phyloP scores from a whole-genome alignment of 2,888 invertebrate genomes.

The Dione vanillae region DNA sequence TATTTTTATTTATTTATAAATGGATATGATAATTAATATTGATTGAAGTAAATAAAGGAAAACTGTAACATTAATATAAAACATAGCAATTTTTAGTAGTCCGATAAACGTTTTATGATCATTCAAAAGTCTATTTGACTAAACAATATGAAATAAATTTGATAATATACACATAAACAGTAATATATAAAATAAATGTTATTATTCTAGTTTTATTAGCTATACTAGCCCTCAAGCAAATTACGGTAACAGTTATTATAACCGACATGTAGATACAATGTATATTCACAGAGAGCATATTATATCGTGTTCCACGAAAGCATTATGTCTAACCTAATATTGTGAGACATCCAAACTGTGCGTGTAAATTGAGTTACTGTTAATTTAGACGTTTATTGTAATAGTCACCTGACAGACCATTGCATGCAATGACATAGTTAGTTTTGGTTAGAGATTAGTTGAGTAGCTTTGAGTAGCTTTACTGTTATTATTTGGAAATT shows the following conservation, averaged over 20 bases:
- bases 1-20: too few species aligned
- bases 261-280: neutral
- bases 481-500: neutral
- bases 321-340: conserved; percentile 25
- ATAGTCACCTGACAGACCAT: conserved; percentile 23
- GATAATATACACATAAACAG: too few species aligned
- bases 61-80: too few species aligned
- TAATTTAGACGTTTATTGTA: conserved; percentile 24
- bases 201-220: too few species aligned
- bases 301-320: conserved; percentile 17
- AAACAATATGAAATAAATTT: too few species aligned
- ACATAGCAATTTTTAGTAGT: too few species aligned
- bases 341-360: conserved; percentile 15
- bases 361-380: conserved; percentile 23
- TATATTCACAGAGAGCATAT: neutral
- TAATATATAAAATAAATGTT: too few species aligned
- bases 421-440: neutral
- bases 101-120: too few species aligned
- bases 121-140: too few species aligned
- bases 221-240: too few species aligned
- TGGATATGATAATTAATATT: too few species aligned
- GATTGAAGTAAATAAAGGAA: too few species aligned
- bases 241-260: neutral
- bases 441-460: neutral
- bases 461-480: neutral